Base-by-base conservation (phyloP, 2,113 vertebrate species). In the Alectura lathami region DNA sequence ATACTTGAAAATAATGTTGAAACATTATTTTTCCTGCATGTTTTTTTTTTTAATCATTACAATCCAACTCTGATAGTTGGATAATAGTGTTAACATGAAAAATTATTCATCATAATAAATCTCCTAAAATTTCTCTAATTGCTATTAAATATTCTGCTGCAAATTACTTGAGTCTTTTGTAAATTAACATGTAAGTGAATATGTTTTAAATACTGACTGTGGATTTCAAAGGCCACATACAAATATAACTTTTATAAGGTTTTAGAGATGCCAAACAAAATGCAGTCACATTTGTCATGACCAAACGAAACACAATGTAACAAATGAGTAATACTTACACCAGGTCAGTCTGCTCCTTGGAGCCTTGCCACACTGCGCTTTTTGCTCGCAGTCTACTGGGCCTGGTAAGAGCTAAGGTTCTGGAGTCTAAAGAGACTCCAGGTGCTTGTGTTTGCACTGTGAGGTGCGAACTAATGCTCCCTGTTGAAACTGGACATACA, bases 331-430 rank as follows among this genome's bases (percentile, higher is more conserved):
- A 42, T 22, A 51, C 83, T 86, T 86, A 88, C 74, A 56, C 34
- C 40, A 77, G 95, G 96, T 94, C 95, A 91, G 38, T 40, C 43
- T 92, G 96, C 64, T 40, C 85, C 26, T 60, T 94, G 92, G 83
- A 86, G 47, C 45, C 26, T 15, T 51, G 72, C 29, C 86, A 94
- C 83, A 74, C n/a, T 30, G 23, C n/a, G 75, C 59, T 78, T 43
- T 91, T 88, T 92, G 56, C 43, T 88, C 16, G 38, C 68, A 78
- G 66, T 51, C 53, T 18, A 11, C 27, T 56, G 59, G 29, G 60
- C 47, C 73, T 82, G 60, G 51, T 42, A 32, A 18, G 10, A 54
- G 5, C 74, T 88, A 59, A 67, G 16, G 29, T 81, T 90, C 54
- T 94, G 72, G 42, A 77, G 38, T 30, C 79, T 93, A 68, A 74